Evolutionary conservation across 2,888 invertebrate species (phyloP), one percentile per base, ranked within the genome.

Genomic region (Smittia aterrima): DNA sequence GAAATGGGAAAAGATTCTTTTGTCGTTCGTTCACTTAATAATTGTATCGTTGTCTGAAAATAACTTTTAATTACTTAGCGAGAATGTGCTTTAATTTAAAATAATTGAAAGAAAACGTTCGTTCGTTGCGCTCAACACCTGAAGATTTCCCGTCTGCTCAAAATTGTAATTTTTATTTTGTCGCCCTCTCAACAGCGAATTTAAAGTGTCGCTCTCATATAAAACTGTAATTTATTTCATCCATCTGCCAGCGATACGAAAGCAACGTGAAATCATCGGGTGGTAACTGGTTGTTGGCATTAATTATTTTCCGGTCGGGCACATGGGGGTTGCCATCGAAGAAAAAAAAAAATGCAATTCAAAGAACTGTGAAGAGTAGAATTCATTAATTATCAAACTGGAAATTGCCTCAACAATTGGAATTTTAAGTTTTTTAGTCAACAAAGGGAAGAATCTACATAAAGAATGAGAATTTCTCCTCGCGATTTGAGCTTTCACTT

Each of bases 231-330:
- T 58, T 58, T 58, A 58, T 58, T 58, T 58, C 58, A 58, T 58
- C 58, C 58, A 58, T 58, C 58, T 58, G 58, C 58, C 13, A 18
- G 22, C 22, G 58, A 47, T 11, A 47, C 47, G 13, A 13, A 47
- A n/a, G 2, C 22, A 4, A 20, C 13, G 18, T 58, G n/a, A 53
- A 53, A 47, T 70, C 70, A 70, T 67, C 68, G 68, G 68, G 68
- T 68, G 68, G 68, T 47, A 47, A 67, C 47, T 68, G 54, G 41
- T 70, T 54, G 40, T 53, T 70, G 27, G 54, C 7, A 54, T 70
- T 70, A 70, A 70, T 70, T 70, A 70, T 70, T 70, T 70, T 70
- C 70, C 70, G 70, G 70, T 70, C 53, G 41, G 20, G 22, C 18
- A 18, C 27, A 53, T 54, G 54, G 54, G 70, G 25, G 53, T 41